Evolutionary conservation across 2,113 vertebrate species (phyloP).

Genomic region (Chlorodrepanis virens): DNA sequence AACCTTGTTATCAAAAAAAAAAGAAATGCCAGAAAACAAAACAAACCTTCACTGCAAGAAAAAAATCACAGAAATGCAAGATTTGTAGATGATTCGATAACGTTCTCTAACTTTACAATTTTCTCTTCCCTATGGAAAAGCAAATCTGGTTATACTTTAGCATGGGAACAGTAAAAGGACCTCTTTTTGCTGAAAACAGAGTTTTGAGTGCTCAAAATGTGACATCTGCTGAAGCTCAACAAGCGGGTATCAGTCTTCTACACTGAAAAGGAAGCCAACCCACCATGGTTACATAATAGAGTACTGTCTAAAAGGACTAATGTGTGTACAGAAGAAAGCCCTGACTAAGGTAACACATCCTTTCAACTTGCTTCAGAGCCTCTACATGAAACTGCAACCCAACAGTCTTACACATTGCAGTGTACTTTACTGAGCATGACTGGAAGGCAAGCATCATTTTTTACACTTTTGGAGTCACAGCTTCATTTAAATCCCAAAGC

Average conservation of each 20-base stretch:
- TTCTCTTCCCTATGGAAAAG: background rate
- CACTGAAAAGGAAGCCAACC: background rate
- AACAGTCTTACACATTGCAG: background rate
- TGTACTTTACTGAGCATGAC: background rate
- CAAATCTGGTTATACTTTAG: background rate
- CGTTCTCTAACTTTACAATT: background rate
- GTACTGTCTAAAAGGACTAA: background rate
- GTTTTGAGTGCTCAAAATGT: background rate
- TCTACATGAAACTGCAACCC: background rate
- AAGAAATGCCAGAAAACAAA: background rate
- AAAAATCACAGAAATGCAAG: background rate
- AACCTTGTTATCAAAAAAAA: background rate
- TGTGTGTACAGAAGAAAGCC: background rate
- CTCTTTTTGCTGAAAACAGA: background rate
- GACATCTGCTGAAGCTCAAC: background rate
- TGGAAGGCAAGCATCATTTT: background rate
- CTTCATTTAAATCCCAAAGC: slow-evolving; percentile 17
- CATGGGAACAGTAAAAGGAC: background rate
- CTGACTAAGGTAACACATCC: background rate
- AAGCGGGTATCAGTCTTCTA: background rate
- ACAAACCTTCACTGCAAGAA: background rate
- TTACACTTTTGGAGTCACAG: slow-evolving; percentile 3
- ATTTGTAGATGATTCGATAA: background rate
- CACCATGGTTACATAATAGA: background rate
- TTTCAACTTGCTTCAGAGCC: background rate